Conservation (phyloP, 2,888 invertebrate species). For the Platynereis dumerilii region DNA sequence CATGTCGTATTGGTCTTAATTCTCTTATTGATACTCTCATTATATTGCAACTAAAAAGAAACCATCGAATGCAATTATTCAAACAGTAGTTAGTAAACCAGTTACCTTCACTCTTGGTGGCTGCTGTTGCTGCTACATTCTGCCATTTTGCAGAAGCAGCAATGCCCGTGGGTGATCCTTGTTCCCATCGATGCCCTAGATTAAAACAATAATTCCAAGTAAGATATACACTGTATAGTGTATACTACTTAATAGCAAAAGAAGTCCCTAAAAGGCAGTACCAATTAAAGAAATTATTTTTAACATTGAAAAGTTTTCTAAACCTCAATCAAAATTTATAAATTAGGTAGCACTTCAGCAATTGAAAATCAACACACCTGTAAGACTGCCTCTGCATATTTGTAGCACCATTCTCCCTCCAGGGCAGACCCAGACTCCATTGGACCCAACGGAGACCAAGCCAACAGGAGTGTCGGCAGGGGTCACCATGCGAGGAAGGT, state of each 20-base stretch:
- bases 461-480: conserved; percentile 33
- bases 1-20: no score
- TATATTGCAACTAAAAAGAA: no score
- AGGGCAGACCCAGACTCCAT: conserved; percentile 54
- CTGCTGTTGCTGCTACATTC: conserved; percentile 44
- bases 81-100: no score
- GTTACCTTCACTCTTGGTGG: conserved; percentile 43
- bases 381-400: conserved; percentile 51
- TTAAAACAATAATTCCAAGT: conserved; percentile 3
- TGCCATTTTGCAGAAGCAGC: conserved; percentile 50
- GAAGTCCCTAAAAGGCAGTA: neutral
- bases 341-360: no score
- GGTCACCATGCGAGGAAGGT: conserved; percentile 32
- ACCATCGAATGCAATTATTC: no score
- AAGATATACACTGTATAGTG: no score
- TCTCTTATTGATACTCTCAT: no score
- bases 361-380: no score
- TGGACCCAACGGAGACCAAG: conserved; percentile 45
- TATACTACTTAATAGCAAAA: neutral
- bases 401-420: conserved; percentile 49
- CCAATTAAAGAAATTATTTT: no score
- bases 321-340: no score
- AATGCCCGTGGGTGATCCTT: conserved; percentile 47
- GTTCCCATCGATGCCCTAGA: conserved; percentile 54
- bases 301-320: no score